Base-by-base conservation (phyloP, 2,888 invertebrate species). In the Eristalis pertinax region DNA sequence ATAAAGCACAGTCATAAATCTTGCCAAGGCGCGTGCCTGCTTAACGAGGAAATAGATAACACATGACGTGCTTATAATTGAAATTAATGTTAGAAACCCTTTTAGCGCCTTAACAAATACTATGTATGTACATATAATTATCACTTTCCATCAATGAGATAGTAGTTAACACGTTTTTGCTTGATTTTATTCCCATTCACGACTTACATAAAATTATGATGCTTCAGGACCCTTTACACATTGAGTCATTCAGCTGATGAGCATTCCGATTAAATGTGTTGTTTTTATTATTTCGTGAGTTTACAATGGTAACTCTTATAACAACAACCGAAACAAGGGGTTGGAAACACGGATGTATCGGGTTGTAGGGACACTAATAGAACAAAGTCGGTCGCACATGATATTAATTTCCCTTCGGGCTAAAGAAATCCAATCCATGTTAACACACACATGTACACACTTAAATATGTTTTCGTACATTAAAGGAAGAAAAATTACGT, bases 401-500 rank as follows among this genome's bases (percentile, higher is more conserved):
- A 13, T 35, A 65, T 56, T 67, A 58, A 60, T 58, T 65, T 67
- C 38, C 38, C 65, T 60, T 24, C 22, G 35, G 22, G 24, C 35
- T 74, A 64, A 24, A 22, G 50, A 50, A 15, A 35, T 22, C 32
- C 24, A 22, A 19, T 4, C 19, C 29, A 29, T 38, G 35, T 24
- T n/a, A 10, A 15, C 15, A 13, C 13, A 32, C n/a, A n/a, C n/a
- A n/a, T n/a, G n/a, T 11, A 67, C 38, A 26, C 2, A 58, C 13
- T 11, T 11, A 32, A 19, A 24, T 43, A 5, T n/a, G n/a, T 19
- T 7, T 19, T 50, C 19, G 19, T 19, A 8, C 50, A 38, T 13
- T 38, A 13, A 38, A 38, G 38, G 38, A 38, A 38, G 38, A 38
- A 38, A 13, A 38, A 38, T 13, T 38, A 13, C 38, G 38, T 13